These are phyloP conservation scores for Hemibagrus guttatus DNA, from an alignment of 2,797 vertebrate genomes.

Conservation along the genomic window DNA sequence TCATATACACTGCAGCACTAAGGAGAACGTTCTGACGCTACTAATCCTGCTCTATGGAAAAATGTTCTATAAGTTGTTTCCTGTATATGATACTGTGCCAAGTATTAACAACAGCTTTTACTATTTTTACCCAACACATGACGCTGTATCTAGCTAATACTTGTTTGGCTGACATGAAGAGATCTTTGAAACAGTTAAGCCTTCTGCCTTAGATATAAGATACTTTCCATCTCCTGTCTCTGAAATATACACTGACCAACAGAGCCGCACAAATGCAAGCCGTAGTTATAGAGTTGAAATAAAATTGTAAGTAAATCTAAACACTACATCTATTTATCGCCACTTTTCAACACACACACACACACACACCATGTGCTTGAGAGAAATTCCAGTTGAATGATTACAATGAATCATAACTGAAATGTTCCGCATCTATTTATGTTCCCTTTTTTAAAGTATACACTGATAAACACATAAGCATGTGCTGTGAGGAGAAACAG, in stretches of 20 bases:
- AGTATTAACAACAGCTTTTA: not conserved
- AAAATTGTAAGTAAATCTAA: slow-evolving; percentile 3
- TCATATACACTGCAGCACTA: not conserved
- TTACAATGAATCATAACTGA: not conserved
- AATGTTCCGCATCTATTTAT: slow-evolving; percentile 10
- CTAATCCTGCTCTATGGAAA: too few relatives aligned
- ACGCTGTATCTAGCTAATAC: not conserved
- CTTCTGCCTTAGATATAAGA: slow-evolving; percentile 11
- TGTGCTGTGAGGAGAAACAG: not conserved
- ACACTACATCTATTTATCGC: not conserved
- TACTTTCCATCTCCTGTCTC: slow-evolving; percentile 12
- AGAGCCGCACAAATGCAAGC: not conserved
- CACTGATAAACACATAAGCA: not conserved
- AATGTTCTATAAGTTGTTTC: not conserved
- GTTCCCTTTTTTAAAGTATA: not conserved
- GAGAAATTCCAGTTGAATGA: not conserved
- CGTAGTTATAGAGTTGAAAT: not conserved
- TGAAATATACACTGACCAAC: slow-evolving; percentile 4
- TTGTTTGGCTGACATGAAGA: slow-evolving; percentile 10
- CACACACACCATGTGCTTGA: not conserved
- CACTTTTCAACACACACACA: not conserved
- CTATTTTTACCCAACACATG: not conserved
- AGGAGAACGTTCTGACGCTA: not conserved
- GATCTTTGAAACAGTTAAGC: slow-evolving; percentile 7
- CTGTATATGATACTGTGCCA: not conserved